phyloP scores from a whole-genome alignment of 2,797 vertebrate genomes.

The Onychomys leucogaster region DNA sequence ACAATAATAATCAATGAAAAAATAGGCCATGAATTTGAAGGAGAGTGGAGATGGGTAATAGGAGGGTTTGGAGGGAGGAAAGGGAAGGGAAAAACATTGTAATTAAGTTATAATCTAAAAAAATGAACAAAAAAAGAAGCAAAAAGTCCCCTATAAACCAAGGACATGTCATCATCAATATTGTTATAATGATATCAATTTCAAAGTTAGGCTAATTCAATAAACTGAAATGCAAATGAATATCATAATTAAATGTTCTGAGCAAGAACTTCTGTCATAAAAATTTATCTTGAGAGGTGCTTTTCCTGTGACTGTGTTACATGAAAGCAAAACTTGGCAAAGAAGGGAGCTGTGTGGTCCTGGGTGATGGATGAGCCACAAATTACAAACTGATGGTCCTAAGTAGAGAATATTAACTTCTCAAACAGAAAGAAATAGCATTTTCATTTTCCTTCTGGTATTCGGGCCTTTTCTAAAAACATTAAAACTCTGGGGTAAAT shows the following conservation, averaged over 20 bases:
- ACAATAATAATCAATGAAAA: neutral
- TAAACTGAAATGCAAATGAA: neutral
- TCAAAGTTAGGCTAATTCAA: slow-evolving; percentile 32
- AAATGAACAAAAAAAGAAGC: neutral
- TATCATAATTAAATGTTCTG: slow-evolving; percentile 22
- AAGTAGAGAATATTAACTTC: neutral
- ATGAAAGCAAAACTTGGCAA: neutral
- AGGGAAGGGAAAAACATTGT: neutral
- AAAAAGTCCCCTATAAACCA: neutral
- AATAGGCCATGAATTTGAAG: neutral
- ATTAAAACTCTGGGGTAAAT: neutral
- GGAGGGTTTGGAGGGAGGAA: neutral
- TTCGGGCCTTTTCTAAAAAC: slow-evolving; percentile 32
- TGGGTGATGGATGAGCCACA: neutral
- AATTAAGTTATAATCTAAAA: neutral
- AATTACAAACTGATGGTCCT: neutral
- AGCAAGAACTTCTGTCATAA: neutral
- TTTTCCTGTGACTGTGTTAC: neutral
- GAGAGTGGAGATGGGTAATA: neutral
- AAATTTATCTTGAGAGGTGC: neutral
- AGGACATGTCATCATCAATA: neutral
- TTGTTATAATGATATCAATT: neutral
- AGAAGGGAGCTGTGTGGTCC: neutral
- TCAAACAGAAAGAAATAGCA: neutral
- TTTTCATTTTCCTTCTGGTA: neutral